phyloP scores from a whole-genome alignment of 2,797 vertebrate genomes.

The Coendou prehensilis region DNA sequence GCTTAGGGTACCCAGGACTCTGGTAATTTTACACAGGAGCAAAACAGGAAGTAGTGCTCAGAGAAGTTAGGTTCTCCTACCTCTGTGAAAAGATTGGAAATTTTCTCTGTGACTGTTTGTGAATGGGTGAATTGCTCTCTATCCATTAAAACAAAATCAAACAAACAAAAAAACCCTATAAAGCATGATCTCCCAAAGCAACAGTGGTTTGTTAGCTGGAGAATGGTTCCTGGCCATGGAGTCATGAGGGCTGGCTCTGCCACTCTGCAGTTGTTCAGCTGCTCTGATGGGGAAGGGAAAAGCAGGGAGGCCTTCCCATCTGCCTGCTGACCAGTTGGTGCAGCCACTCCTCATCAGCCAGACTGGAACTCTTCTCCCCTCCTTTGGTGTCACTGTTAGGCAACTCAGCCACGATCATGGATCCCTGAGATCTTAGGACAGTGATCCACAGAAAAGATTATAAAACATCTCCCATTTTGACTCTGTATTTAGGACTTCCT shows the following conservation, averaged over 20 bases:
- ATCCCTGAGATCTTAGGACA: not conserved
- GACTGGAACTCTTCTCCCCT: not conserved
- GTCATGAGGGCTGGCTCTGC: not conserved
- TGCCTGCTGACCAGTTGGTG: not conserved
- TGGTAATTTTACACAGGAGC: not conserved
- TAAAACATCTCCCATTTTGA: not conserved
- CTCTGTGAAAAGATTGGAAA: not conserved
- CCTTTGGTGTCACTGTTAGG: not conserved
- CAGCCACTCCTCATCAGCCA: not conserved
- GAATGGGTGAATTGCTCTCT: not conserved
- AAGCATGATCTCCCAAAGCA: not conserved
- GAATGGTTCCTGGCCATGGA: not conserved
- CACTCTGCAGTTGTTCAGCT: not conserved
- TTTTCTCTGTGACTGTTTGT: not conserved
- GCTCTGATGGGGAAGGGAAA: not conserved
- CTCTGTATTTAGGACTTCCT: slow-evolving; percentile 39
- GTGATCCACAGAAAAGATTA: not conserved
- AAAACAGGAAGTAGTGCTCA: not conserved
- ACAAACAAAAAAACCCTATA: not conserved
- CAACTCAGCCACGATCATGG: not conserved
- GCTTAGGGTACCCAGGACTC: not conserved
- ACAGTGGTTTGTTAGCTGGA: not conserved
- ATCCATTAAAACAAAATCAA: not conserved
- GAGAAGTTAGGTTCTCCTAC: not conserved
- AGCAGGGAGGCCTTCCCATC: not conserved